Conservation (phyloP, 1,140 invertebrate genomes). For the Brachionus paranguensis region DNA sequence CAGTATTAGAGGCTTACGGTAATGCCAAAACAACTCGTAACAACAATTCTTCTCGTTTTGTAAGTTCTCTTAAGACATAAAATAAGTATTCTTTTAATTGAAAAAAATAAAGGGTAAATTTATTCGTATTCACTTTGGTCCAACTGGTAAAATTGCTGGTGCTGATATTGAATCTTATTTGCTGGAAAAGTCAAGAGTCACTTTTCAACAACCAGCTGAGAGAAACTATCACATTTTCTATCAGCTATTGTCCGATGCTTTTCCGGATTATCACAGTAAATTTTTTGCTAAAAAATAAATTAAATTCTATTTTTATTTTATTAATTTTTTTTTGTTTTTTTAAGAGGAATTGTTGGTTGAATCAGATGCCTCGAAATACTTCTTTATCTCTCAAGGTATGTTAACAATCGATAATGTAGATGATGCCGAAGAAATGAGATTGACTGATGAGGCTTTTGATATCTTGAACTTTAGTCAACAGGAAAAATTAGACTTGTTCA, state of each 20-base stretch:
- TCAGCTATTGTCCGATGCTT: conserved; percentile 91
- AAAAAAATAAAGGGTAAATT: conserved; percentile 67
- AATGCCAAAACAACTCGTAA: conserved; percentile 63
- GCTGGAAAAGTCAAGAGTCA: conserved; percentile 99
- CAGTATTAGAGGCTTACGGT: conserved; percentile 61
- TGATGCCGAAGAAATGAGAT: conserved; percentile 84
- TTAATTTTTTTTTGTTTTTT: conserved; percentile 41
- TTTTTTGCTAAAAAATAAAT: background rate
- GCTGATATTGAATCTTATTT: conserved; percentile 99
- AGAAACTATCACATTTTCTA: conserved; percentile 99
- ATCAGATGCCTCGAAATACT: conserved; percentile 75
- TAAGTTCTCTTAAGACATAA: conserved; percentile 44
- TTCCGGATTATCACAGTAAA: conserved; percentile 54
- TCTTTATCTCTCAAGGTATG: conserved; percentile 93
- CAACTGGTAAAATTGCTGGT: conserved; percentile 96
- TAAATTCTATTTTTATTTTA: background rate
- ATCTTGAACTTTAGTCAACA: conserved; percentile 90
- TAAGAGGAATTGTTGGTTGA: conserved; percentile 76
- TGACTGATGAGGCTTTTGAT: conserved; percentile 95
- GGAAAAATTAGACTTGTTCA: conserved; percentile 93
- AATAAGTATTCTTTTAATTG: background rate
- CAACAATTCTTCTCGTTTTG: conserved; percentile 63
- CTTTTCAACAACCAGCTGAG: conserved; percentile 90
- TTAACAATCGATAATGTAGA: conserved; percentile 89
- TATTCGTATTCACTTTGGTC: conserved; percentile 99